Conservation (phyloP, 2,888 invertebrate genomes). For the Bursaphelenchus okinawaensis region DNA sequence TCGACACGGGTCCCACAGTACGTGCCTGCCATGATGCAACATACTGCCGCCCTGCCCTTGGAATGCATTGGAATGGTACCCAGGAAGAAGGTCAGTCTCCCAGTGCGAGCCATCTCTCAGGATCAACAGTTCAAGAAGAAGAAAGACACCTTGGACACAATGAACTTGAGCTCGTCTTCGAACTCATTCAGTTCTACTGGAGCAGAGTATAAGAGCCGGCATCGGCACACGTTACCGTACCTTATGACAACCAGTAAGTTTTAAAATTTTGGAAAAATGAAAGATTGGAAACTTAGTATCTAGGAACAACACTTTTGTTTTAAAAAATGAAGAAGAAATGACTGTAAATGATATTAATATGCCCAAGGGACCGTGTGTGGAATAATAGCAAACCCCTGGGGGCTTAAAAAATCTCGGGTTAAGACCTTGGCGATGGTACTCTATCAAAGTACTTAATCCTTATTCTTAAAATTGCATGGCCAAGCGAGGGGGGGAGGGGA, state of each 20-base stretch:
- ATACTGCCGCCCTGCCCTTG: neutral
- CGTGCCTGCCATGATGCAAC: neutral
- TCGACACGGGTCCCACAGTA: neutral
- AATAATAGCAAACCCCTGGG: neutral
- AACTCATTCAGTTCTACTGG: neutral
- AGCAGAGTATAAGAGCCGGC: neutral
- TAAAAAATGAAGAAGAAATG: neutral
- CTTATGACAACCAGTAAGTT: neutral
- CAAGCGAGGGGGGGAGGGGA: neutral
- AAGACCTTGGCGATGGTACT: neutral
- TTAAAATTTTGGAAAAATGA: too few relatives aligned
- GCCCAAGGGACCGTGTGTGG: too few relatives aligned
- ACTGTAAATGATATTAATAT: too few relatives aligned
- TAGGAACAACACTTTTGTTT: too few relatives aligned
- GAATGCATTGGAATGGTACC: slow-evolving; percentile 10
- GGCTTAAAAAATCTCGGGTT: neutral
- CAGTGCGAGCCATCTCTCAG: slow-evolving; percentile 7
- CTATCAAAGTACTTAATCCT: neutral
- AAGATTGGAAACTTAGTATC: too few relatives aligned
- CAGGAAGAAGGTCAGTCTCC: slow-evolving; percentile 7
- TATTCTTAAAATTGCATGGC: neutral
- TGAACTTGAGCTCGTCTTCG: neutral
- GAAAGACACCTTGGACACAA: neutral
- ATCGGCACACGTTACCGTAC: neutral
- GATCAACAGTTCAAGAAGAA: slow-evolving; percentile 3